phyloP scores from a whole-genome alignment of 1,140 invertebrate genomes.

The Neodiprion fabricii region DNA sequence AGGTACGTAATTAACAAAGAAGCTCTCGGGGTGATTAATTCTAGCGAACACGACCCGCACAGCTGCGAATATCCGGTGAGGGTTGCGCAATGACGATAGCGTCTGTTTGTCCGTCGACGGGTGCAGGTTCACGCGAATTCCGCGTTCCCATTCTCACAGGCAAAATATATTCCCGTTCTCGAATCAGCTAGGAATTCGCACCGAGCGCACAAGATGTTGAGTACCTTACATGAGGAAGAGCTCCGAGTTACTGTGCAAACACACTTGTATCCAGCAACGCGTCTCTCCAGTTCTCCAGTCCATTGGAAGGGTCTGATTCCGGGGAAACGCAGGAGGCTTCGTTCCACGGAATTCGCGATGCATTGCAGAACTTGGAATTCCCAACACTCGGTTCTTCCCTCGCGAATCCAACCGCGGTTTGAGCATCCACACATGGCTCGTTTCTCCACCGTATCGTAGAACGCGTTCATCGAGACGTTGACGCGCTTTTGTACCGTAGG shows the following conservation, averaged over 20 bases:
- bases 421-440: background rate
- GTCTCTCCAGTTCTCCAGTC: background rate
- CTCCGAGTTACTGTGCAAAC: no score
- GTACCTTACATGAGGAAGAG: no score
- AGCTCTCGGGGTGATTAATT: conserved; percentile 3
- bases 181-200: background rate
- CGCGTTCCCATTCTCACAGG: background rate
- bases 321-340: no score
- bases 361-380: conserved; percentile 25
- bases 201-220: background rate
- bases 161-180: background rate
- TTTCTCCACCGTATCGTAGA: background rate
- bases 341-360: conserved; percentile 24
- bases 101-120: background rate
- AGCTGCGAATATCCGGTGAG: background rate
- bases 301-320: background rate
- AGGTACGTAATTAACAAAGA: background rate
- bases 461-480: background rate
- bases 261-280: background rate
- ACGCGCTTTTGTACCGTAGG: background rate
- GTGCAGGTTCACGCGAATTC: background rate
- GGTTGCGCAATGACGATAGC: background rate
- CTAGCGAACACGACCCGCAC: background rate
- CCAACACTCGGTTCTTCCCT: conserved; percentile 22
- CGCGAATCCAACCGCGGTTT: background rate